These are phyloP conservation scores for Drosophila sechellia DNA, from an alignment of 1,140 invertebrate genomes.

Conservation along the genomic window DNA sequence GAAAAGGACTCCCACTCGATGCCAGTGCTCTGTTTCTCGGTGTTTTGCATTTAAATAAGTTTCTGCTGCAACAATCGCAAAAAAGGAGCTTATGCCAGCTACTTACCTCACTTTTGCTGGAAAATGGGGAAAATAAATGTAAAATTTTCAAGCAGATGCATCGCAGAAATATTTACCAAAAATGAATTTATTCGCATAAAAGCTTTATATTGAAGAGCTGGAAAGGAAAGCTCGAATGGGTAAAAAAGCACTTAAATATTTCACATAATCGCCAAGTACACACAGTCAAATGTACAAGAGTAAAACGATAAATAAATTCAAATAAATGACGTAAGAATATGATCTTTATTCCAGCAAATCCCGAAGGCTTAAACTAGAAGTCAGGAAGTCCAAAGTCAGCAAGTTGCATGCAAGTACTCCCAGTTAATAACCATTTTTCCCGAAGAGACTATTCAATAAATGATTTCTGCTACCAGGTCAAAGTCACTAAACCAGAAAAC, in stretches of 20 bases:
- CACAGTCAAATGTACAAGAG: slow-evolving; percentile 11
- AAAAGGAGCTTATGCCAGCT: slow-evolving; percentile 38
- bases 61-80: slow-evolving; percentile 21
- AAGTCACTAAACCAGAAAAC: slow-evolving; percentile 53
- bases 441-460: slow-evolving; percentile 55
- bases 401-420: not conserved
- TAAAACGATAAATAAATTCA: slow-evolving; percentile 18
- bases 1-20: slow-evolving; percentile 19
- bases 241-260: slow-evolving; percentile 14
- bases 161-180: slow-evolving; percentile 5
- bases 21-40: slow-evolving; percentile 23
- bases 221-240: slow-evolving; percentile 11
- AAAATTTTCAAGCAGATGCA: not conserved
- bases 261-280: slow-evolving; percentile 5
- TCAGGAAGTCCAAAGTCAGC: not conserved
- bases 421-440: slow-evolving; percentile 42
- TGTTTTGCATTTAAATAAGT: slow-evolving; percentile 71
- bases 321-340: slow-evolving; percentile 1
- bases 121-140: slow-evolving; percentile 11
- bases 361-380: slow-evolving; percentile 7
- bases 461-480: slow-evolving; percentile 39
- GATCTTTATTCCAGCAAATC: not conserved
- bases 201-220: slow-evolving; percentile 9
- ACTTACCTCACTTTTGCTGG: slow-evolving; percentile 41
- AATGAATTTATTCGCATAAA: slow-evolving; percentile 9